Evolutionary conservation across 2,797 vertebrate genomes (phyloP).

Genomic region (Microctenopoma steveboyesi): DNA sequence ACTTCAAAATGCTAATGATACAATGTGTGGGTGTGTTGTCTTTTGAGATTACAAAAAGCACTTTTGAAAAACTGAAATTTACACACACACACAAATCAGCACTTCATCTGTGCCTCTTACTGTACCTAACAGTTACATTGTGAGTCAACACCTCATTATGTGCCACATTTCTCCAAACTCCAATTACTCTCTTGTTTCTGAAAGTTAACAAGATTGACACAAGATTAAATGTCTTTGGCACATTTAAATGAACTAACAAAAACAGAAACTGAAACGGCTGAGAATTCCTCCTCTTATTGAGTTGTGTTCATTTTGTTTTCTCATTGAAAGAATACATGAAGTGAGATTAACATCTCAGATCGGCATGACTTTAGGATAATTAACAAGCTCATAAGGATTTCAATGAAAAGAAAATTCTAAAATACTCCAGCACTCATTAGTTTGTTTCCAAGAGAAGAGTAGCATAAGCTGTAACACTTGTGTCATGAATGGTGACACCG

Average conservation of each 20-base stretch:
- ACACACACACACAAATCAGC: background rate
- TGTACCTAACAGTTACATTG: background rate
- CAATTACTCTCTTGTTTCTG: background rate
- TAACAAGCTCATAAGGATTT: background rate
- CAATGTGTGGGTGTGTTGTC: background rate
- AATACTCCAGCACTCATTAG: background rate
- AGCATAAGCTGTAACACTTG: background rate
- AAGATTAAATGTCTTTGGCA: background rate
- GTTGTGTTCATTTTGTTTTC: background rate
- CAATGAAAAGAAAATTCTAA: background rate
- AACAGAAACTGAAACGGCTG: background rate
- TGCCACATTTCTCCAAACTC: slow-evolving; percentile 9
- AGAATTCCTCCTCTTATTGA: no score
- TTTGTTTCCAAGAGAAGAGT: slow-evolving; percentile 1
- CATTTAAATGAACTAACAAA: background rate
- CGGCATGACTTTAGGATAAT: background rate
- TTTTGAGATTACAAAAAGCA: background rate
- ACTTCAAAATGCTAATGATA: background rate
- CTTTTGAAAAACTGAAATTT: background rate
- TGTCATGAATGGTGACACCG: background rate
- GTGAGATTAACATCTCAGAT: background rate
- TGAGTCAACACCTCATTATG: slow-evolving; percentile 15
- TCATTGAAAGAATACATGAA: background rate
- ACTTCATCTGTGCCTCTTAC: background rate
- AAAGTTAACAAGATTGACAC: slow-evolving; percentile 6